Percentiles rank a stretch among this genome's conserved stretches.
Evolutionary conservation across 2,113 vertebrate genomes (phyloP).

Genomic region (Cyrtonyx montezumae): DNA sequence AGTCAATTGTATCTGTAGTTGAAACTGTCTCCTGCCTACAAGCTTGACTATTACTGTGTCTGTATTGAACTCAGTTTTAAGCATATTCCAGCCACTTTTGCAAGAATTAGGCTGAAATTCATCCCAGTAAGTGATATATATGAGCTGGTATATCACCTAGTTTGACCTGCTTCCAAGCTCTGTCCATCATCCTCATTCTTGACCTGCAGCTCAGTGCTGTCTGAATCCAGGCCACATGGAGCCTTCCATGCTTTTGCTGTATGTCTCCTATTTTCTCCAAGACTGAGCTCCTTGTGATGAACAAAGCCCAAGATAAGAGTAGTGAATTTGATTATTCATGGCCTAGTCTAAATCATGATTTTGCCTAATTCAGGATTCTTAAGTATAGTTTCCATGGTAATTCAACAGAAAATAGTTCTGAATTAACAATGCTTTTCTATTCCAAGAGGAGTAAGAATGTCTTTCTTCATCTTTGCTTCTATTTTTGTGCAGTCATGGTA

Average conservation of each 20-base stretch:
- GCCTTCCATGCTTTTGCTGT: not conserved
- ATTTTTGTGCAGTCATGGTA: not conserved
- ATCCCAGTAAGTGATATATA: not conserved
- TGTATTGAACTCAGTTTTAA: not conserved
- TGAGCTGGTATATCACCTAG: not conserved
- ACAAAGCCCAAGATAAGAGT: not conserved
- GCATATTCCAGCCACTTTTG: not conserved
- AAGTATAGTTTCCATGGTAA: not conserved
- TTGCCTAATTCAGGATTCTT: not conserved
- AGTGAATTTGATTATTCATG: rapidly evolving
- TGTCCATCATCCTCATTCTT: not conserved
- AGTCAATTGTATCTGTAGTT: not conserved
- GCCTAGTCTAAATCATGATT: not conserved
- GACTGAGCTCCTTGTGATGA: not conserved
- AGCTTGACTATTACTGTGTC: not conserved
- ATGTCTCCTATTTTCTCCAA: not conserved
- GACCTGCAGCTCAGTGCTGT: not conserved
- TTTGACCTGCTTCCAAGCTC: not conserved
- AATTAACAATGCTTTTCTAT: not conserved
- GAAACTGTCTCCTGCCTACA: not conserved
- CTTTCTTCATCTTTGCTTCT: not conserved
- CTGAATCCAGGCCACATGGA: not conserved
- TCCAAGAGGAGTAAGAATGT: rapidly evolving
- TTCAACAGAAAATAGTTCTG: not conserved
- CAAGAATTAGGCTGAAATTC: not conserved